A percentile compares a stretch with the other conserved stretches of the same genome.
phyloP scores from a whole-genome alignment of 2,113 vertebrate species.

The Amphiprion ocellaris region DNA sequence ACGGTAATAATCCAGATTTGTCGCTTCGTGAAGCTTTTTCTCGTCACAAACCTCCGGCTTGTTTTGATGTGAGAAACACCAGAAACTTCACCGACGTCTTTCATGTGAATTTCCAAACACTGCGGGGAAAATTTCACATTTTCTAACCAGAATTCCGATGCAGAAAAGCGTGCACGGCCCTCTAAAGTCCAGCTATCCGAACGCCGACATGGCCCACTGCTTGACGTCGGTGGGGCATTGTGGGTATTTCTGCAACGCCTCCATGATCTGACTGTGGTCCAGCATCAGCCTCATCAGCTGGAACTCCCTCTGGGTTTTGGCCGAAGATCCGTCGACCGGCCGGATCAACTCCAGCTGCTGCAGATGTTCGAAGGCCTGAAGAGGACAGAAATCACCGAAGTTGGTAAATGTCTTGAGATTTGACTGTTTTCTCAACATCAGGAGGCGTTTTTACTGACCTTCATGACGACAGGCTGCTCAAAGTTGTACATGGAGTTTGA shows the following conservation, averaged over 20 bases:
- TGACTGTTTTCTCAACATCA: too few species aligned
- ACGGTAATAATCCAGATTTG: too few species aligned
- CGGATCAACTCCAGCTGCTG: constrained; percentile 92
- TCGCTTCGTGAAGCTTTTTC: too few species aligned
- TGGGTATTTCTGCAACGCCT: constrained; percentile 93
- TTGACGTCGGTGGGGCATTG: constrained; percentile 95
- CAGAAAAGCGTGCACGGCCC: too few species aligned
- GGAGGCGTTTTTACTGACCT: constrained; percentile 82
- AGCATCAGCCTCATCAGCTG: constrained; percentile 91
- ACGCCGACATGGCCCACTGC: constrained; percentile 93
- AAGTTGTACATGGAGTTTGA: constrained; percentile 94
- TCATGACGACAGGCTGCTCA: constrained; percentile 94
- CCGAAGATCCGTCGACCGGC: constrained; percentile 84
- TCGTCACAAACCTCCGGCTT: too few species aligned
- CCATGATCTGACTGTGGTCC: constrained; percentile 93
- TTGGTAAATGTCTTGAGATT: not conserved
- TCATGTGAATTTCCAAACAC: too few species aligned
- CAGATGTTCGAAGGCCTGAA: constrained; percentile 95
- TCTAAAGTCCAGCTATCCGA: constrained; percentile 45
- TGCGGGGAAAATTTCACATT: too few species aligned
- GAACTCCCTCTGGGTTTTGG: constrained; percentile 90
- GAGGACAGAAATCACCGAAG: not conserved
- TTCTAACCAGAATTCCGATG: too few species aligned
- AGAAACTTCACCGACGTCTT: too few species aligned
- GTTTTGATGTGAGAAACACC: too few species aligned